phyloP scores from a whole-genome alignment of 2,797 vertebrate species.

The Melanotaenia nigrans region DNA sequence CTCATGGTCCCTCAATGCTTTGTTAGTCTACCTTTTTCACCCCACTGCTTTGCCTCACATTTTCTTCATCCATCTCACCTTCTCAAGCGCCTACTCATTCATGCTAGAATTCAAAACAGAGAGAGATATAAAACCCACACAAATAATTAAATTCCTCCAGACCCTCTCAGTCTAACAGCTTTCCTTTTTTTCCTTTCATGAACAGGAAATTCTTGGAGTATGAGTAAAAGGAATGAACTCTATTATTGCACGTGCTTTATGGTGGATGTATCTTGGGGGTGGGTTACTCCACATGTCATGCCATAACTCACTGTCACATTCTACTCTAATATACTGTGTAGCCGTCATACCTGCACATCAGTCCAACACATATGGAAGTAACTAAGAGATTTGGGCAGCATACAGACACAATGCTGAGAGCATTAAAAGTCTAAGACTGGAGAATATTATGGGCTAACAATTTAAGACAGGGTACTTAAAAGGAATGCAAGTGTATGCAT shows the following conservation, averaged over 20 bases:
- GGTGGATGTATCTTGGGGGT: not conserved
- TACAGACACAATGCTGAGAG: constrained; percentile 38
- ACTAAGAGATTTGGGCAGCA: constrained; percentile 46
- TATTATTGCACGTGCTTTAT: constrained; percentile 52
- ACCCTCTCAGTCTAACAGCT: constrained; percentile 18
- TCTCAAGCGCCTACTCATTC: not conserved
- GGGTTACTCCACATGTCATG: constrained; percentile 10
- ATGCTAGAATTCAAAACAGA: constrained; percentile 14
- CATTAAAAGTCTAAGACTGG: constrained; percentile 28
- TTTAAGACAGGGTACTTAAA: constrained; percentile 17
- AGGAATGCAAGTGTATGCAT: constrained; percentile 13
- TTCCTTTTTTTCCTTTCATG: constrained; percentile 33
- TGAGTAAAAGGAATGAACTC: constrained; percentile 51
- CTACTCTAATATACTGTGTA: constrained; percentile 37
- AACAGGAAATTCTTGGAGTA: constrained; percentile 66
- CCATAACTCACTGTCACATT: constrained; percentile 43
- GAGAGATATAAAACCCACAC: constrained; percentile 21
- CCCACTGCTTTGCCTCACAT: constrained; percentile 12
- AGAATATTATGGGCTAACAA: constrained; percentile 27
- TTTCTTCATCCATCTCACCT: constrained; percentile 11
- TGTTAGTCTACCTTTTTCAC: constrained; percentile 51
- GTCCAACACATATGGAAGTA: constrained; percentile 61
- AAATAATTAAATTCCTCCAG: constrained; percentile 43
- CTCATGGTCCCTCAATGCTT: constrained; percentile 44
- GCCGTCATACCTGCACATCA: constrained; percentile 40